phyloP scores from a whole-genome alignment of 2,888 invertebrate genomes.

The Acleris cristana region DNA sequence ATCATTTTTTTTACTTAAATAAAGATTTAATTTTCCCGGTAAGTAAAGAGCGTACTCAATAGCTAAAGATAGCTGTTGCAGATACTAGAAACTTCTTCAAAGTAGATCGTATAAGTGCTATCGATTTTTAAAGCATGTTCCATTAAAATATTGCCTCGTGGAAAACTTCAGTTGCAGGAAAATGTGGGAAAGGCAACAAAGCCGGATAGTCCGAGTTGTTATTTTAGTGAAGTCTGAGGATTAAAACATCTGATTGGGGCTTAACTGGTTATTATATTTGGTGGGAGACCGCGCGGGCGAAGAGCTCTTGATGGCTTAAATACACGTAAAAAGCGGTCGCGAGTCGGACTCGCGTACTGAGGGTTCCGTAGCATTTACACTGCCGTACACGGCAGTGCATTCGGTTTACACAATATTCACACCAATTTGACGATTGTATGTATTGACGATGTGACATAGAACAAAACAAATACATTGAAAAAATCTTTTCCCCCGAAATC shows the following conservation, averaged over 20 bases:
- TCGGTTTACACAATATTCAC: no score
- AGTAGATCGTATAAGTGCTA: slow-evolving; percentile 5
- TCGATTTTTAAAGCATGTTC: slow-evolving; percentile 8
- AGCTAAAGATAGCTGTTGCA: neutral
- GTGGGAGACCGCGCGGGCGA: slow-evolving; percentile 39
- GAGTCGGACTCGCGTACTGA: no score
- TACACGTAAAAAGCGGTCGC: slow-evolving; percentile 23
- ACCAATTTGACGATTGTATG: no score
- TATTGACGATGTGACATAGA: no score
- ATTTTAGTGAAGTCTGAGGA: slow-evolving; percentile 49
- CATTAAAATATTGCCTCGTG: slow-evolving; percentile 9
- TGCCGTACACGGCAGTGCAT: no score
- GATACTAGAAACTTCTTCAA: neutral
- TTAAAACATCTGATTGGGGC: slow-evolving; percentile 63
- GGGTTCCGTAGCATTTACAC: no score
- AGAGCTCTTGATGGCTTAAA: slow-evolving; percentile 44
- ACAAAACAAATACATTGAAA: no score
- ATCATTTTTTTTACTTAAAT: no score
- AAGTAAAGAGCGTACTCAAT: neutral
- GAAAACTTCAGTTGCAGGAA: slow-evolving; percentile 18
- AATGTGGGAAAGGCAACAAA: slow-evolving; percentile 37
- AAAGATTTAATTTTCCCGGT: no score
- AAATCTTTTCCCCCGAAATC: no score
- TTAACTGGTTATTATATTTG: slow-evolving; percentile 60
- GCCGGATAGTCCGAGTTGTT: slow-evolving; percentile 44